Evolutionary conservation across 2,113 vertebrate species (phyloP).

Genomic region (Corydoras sp.): DNA sequence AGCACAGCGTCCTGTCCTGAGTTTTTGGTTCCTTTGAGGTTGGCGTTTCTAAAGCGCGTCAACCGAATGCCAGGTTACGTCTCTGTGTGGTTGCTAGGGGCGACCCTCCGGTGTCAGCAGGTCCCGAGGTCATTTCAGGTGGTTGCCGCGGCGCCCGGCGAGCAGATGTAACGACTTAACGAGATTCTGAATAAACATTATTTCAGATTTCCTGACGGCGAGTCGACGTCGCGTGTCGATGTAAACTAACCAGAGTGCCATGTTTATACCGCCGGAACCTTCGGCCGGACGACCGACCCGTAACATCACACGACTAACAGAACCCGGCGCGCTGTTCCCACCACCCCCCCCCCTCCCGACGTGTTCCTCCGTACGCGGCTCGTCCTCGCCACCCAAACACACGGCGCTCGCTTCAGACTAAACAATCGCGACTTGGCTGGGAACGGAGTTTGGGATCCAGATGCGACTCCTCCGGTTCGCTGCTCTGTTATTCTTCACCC

Average conservation of each 20-base stretch:
- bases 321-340: constrained; percentile 31
- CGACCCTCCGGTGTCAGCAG: no score
- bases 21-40: no score
- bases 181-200: no score
- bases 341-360: constrained; percentile 37
- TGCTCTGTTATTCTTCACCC: not conserved
- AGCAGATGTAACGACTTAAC: no score
- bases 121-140: no score
- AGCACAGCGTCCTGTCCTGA: no score
- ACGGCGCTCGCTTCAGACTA: constrained; percentile 82
- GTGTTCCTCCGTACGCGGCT: constrained; percentile 43
- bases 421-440: constrained; percentile 96
- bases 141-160: no score
- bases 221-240: constrained; percentile 22
- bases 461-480: constrained; percentile 74
- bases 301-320: not conserved
- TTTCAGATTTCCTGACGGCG: not conserved
- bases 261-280: constrained; percentile 13
- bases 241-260: constrained; percentile 14
- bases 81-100: no score
- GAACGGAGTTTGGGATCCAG: constrained; percentile 87
- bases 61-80: no score
- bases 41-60: no score
- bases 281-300: constrained; percentile 6
- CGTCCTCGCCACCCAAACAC: constrained; percentile 31